Evolutionary conservation across 2,888 invertebrate species (phyloP), one percentile per base, ranked within the genome.

Genomic region (Nomada flava): DNA sequence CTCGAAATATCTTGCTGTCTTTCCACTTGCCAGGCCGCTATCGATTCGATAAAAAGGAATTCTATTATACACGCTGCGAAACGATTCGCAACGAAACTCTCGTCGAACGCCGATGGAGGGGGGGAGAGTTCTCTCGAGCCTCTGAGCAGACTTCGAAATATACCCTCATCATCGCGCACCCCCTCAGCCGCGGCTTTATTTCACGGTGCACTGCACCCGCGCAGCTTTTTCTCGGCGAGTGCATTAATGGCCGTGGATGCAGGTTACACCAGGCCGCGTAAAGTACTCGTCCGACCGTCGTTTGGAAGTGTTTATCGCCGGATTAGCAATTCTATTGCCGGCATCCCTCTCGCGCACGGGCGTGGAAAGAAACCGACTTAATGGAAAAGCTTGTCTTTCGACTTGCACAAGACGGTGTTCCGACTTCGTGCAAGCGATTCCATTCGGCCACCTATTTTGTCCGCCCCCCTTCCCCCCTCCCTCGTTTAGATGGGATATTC

Each of bases 261-360:
- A 79, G 70, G 74, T 85, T 83, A 83, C 80, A 78, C 83, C 50
- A 69, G 78, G 78, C 75, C 70, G 65, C 74, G 80, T 83, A 80
- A 85, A 86, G 79, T 79, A 75, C 59, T 76, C 72, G 77, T 77
- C 81, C 80, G 82, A 79, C 76, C 67, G 80, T 81, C 84, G 86
- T 88, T 90, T 80, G 75, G 81, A 86, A 89, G 88, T 91, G 91
- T 92, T 92, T 91, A 91, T 91, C 90, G 90, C 87, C 82, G 86
- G 89, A 92, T 92, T 92, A 92, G 91, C 90, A 91, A 92, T 92
- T 92, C 92, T 89, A 91, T 90, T 87, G 90, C 90, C 89, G 83
- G 88, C 88, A 77, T 80, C 75, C 50, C 57, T 78, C 73, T 75
- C 53, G n/a, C 23, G 42, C 47, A 36, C 26, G 62, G 65, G 62